Evolutionary conservation across 1,140 invertebrate genomes (phyloP), one percentile per base, ranked within the genome.

Genomic region (Papilio helenus): DNA sequence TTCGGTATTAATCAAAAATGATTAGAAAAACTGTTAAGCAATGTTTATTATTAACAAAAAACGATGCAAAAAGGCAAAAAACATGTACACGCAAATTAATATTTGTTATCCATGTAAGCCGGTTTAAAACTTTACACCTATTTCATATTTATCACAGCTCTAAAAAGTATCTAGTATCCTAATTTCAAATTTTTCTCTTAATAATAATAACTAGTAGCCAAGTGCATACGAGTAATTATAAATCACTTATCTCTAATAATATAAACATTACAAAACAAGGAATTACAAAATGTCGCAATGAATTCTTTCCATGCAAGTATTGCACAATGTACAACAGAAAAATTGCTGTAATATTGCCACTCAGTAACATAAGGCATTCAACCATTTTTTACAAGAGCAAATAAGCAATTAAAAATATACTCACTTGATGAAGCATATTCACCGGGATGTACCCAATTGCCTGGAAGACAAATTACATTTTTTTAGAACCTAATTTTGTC

Each of bases 371-470:
- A 20, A 74, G 34, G 29, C 18, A 26, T 29, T 65, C 26, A 65
- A 65, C 20, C 10, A 61, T 26, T 68, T 29, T 5, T 34, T 29
- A 68, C 61, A 68, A 68, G 23, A 65, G 5, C n/a, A n/a, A n/a
- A 26, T 61, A 29, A 1, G 26, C 1, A 68, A 29, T 65, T 39
- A 18, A 68, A 61, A 68, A 34, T 29, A 34, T 68, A 77, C 94
- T 95, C 97, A 99, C 99, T 99, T 95, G 99, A 99, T 80, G 98
- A 99, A 55, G 99, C 98, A 95, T 99, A 99, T 95, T 99, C 99
- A 90, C 98, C 99, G 87, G 99, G 99, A 96, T 99, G 98, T 81
- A 99, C 98, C 97, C 98, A 98, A 92, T 98, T 98, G 89, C 99
- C 99, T 99, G 95, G 76, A 82, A 72, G 42, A 77, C 65, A 72